Conservation (phyloP, 92 coral and sea anemone genomes). For the Epizoanthus rinbou region DNA sequence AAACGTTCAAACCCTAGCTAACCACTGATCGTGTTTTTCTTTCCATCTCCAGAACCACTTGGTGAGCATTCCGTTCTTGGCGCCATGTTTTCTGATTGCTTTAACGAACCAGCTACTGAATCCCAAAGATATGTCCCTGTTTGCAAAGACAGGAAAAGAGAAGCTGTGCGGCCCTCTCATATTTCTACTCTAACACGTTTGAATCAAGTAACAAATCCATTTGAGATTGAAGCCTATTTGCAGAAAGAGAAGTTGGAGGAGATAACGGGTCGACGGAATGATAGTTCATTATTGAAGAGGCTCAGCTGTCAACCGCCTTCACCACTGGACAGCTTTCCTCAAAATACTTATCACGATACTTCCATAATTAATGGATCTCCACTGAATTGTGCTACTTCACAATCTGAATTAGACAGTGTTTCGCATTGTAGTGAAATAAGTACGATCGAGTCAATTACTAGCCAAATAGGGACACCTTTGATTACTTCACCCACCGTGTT, state of each 20-base stretch:
- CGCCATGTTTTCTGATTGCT: conserved; percentile 24
- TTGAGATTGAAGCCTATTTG: not conserved
- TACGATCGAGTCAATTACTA: not conserved
- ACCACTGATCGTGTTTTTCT: not conserved
- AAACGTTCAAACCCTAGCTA: too few species aligned
- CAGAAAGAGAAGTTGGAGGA: not conserved
- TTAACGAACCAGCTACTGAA: conserved; percentile 20
- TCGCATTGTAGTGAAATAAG: not conserved
- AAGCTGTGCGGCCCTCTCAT: not conserved
- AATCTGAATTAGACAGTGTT: not conserved
- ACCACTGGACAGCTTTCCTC: too few species aligned
- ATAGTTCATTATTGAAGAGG: not conserved
- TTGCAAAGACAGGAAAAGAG: not conserved
- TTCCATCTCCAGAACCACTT: conserved; percentile 35
- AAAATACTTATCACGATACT: too few species aligned
- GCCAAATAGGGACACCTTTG: not conserved
- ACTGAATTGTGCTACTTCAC: not conserved
- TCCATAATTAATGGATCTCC: not conserved
- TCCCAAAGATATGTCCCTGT: not conserved
- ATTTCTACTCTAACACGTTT: not conserved
- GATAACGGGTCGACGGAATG: not conserved
- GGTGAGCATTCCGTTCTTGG: conserved; percentile 32
- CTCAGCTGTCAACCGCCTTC: not conserved
- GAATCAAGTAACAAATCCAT: not conserved
- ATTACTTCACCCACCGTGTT: not conserved